Evolutionary conservation across 2,888 invertebrate species (phyloP), one percentile per base, ranked within the genome.

Genomic region (Nomada flava): DNA sequence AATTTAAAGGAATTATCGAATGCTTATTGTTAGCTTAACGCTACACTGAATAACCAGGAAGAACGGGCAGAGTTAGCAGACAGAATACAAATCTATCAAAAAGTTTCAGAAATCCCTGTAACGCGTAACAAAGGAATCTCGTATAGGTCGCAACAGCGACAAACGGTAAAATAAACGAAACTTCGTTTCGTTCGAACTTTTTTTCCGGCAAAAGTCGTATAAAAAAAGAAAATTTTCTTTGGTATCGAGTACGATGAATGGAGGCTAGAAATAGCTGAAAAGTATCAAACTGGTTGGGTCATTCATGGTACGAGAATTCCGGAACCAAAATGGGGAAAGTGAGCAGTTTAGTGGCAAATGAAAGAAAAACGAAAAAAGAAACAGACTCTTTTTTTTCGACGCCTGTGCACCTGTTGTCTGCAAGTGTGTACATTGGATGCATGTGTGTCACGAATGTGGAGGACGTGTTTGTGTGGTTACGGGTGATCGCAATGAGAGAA

Each of bases 251-350:
- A 64, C 15, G 60, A 62, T 55, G 55, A 47, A 60, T 60, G 20
- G 15, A 23, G 23, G 23, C 23, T 55, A n/a, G 23, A 59, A 63
- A 80, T 29, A 67, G 18, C n/a, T 52, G 52, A 20, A 65, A 50
- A 65, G 26, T 55, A 75, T 70, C 60, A 65, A 47, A 70, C 36
- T 36, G 36, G 5, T 15, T 26, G 52, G 64, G 76, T 62, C 75
- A 74, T 64, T 74, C 83, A 79, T 87, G 84, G 76, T 68, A 67
- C 44, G 83, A 83, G 83, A 82, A 83, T 88, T 76, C 68, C 57
- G 67, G 72, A 36, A 36, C 36, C 36, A 7, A 36, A 36, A 7
- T 71, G 79, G 83, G 71, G 83, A 83, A 77, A 80, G 77, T 76
- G 67, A 69, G 68, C 79, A 79, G 57, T 55, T 76, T 52, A 59